Base-by-base conservation (phyloP, 1,140 invertebrate species). In the Thaumetopoea pityocampa region DNA sequence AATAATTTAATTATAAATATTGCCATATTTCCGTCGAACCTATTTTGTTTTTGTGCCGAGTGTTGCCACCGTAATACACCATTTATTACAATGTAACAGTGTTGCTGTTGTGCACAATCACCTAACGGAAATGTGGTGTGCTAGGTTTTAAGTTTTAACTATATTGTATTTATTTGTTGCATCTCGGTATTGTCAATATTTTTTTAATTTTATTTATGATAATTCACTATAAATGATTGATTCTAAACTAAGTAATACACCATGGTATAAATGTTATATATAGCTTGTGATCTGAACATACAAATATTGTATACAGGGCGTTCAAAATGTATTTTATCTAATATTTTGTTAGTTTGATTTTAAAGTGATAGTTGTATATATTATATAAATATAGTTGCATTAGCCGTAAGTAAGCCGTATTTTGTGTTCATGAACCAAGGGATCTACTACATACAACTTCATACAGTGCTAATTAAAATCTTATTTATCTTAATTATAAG, bases 361-460 rank as follows among this genome's bases (percentile, higher is more conserved):
- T n/a, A 12, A 55, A 41, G 51, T 63, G 50, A 62, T 62, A 57
- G 30, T 53, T 42, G 32, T 59, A 57, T 58, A 45, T 49, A 62
- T 49, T 59, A 56, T 55, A 59, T 49, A 28, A 34, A 50, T 40
- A 48, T 69, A 69, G 56, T 33, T 60, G 27, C 40, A 28, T 68
- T 57, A 55, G 57, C 44, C 27, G 43, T 67, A 67, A 67, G 63
- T 45, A 59, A 71, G 64, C 59, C 51, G 55, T 67, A 59, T 68
- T 74, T 74, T 76, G 74, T 79, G 74, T 79, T 79, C 74, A 76
- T 65, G 20, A 30, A 67, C 46, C 40, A 57, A 68, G 71, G 73
- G 66, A 72, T 76, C 59, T 60, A 58, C 41, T 56, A 32, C 33
- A 51, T 43, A 59, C 50, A 57, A 51, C 59, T 23, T 52, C 59